Evolutionary conservation across 2,113 vertebrate genomes (phyloP), one percentile per base, ranked within the genome.

Genomic region (Gulo gulo): DNA sequence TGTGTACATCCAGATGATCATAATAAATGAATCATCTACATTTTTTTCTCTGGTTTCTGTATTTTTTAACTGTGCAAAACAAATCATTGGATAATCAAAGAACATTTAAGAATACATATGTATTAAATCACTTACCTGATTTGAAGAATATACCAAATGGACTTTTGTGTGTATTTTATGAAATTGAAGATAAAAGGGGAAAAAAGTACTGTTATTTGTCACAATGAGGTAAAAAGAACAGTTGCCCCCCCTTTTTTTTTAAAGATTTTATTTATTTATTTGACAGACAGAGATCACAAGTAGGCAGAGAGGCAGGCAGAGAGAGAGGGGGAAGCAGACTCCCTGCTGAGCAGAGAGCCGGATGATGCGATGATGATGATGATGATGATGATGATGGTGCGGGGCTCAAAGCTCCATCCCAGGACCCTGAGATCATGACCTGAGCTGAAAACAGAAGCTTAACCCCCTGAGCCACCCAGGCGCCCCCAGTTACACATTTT

Each of bases 51-150:
- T 96, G 90, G 86, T 97, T 98, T 98, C 97, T 96, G 95, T 98
- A 98, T 76, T 78, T 91, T 98, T 98, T 99, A 98, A 97, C 97
- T 98, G 97, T 96, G 97, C 98, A 99, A 98, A 67, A 98, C 39
- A 98, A 98, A 93, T 96, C 80, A 84, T 97, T 82, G 81, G 78
- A n/a, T 97, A 98, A 97, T 73, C 80, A 97, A 97, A 89, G n/a
- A 90, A 1, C 73, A 85, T 98, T 96, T 98, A 98, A 99, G 97
- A 98, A 0, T 67, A 98, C 10, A 2, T 34, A 55, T 34, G 16
- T 10, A 45, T 23, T 88, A 95, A 93, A 9, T 6, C 8, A 55
- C 73, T 82, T 87, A 3, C 10, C 15, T 78, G 74, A 80, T 80
- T 24, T 83, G 39, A 92, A 67, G 39, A 83, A 59, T 82, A 91